These are phyloP conservation scores for Eristalis arbustorum DNA, from an alignment of 2,888 invertebrate species.

Conservation along the genomic window DNA sequence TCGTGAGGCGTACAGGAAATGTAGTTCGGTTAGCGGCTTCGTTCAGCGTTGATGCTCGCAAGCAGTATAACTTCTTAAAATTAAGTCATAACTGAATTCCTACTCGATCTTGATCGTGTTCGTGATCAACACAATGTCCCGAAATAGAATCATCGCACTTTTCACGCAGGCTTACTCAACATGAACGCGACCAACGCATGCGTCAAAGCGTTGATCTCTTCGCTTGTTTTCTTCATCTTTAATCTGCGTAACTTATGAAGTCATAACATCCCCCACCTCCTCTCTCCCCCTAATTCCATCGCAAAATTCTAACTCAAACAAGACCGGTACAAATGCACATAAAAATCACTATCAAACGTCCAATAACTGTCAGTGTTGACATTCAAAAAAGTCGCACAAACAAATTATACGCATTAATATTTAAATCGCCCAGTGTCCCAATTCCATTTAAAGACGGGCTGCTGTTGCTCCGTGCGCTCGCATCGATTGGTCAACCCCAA, in stretches of 20 bases:
- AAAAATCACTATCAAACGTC: constrained; percentile 6
- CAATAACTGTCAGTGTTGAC: constrained; percentile 23
- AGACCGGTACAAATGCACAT: background rate
- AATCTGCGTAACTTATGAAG: background rate
- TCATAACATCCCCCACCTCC: background rate
- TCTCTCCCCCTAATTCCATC: no score
- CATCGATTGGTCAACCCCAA: constrained; percentile 27
- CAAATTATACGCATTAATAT: constrained; percentile 25
- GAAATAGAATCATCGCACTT: no score
- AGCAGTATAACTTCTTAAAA: no score
- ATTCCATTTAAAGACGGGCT: background rate
- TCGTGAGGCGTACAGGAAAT: no score
- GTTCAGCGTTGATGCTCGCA: no score
- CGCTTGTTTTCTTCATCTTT: background rate
- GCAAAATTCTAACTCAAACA: background rate
- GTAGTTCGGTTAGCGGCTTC: no score
- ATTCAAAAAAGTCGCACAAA: constrained; percentile 5
- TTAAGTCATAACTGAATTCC: no score
- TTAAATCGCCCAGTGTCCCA: constrained; percentile 20
- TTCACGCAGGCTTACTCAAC: no score
- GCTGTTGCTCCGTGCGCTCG: background rate
- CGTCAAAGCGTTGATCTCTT: no score
- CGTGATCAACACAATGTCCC: no score
- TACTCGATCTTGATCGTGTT: no score
- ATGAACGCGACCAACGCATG: background rate